Evolutionary conservation across 2,113 vertebrate genomes (phyloP).

Genomic region (Coreoperca whiteheadi): DNA sequence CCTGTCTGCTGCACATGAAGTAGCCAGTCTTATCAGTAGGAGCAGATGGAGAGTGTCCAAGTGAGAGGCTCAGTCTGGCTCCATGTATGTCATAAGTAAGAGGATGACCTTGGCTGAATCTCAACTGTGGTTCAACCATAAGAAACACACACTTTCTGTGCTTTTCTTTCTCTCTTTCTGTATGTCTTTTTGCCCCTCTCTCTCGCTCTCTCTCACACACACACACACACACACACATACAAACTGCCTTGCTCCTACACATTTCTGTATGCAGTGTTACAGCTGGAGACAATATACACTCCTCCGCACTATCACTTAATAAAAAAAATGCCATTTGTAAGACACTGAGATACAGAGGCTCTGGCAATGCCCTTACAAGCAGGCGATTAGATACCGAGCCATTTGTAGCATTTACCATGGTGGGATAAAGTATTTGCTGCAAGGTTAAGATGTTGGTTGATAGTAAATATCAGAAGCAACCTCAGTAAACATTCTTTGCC

Average conservation of each 20-base stretch:
- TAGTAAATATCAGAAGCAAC: constrained; percentile 13
- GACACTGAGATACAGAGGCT: not conserved
- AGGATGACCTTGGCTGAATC: constrained; percentile 77
- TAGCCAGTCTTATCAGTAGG: constrained; percentile 69
- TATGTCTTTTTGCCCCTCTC: not conserved
- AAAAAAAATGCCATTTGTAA: constrained; percentile 41
- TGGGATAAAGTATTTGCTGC: not conserved
- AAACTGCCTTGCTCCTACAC: constrained; percentile 60
- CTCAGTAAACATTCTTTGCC: constrained; percentile 13
- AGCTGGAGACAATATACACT: constrained; percentile 70
- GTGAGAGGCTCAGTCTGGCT: constrained; percentile 77
- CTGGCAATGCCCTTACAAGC: constrained; percentile 31
- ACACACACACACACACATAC: constrained; percentile 9
- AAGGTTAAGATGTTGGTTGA: constrained; percentile 13
- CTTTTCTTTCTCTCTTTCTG: constrained; percentile 29
- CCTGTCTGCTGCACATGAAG: constrained; percentile 54
- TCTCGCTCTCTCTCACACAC: too few species aligned
- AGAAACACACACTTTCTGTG: constrained; percentile 50
- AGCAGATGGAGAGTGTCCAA: constrained; percentile 80
- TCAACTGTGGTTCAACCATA: constrained; percentile 54
- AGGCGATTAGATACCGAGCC: constrained; percentile 37
- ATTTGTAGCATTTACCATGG: constrained; percentile 36
- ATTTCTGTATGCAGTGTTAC: constrained; percentile 57
- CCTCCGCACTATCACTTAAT: constrained; percentile 49
- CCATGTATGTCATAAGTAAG: constrained; percentile 79